Conservation (phyloP, 2,888 invertebrate genomes). For the Psylliodes chrysocephalus region DNA sequence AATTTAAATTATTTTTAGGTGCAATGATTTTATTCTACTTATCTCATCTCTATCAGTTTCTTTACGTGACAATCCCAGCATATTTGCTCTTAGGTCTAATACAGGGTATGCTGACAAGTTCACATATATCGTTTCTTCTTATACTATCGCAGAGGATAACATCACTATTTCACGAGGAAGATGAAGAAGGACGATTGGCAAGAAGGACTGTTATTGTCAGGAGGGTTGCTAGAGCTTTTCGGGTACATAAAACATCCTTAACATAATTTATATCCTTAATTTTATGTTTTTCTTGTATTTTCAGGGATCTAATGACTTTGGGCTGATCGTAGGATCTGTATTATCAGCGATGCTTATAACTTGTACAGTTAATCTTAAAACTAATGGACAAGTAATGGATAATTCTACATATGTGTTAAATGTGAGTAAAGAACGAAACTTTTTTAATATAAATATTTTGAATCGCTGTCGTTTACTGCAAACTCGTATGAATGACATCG, state of each 20-base stretch:
- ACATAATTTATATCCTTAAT: no score
- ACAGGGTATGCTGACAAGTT: slow-evolving; percentile 63
- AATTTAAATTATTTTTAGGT: slow-evolving; percentile 37
- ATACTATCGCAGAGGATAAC: slow-evolving; percentile 63
- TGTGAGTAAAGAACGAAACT: slow-evolving; percentile 5
- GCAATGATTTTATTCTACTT: slow-evolving; percentile 69
- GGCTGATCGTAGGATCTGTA: slow-evolving; percentile 68
- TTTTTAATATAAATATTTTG: no score
- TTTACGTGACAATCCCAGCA: slow-evolving; percentile 69
- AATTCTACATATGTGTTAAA: slow-evolving; percentile 42
- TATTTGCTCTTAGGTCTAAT: slow-evolving; percentile 69
- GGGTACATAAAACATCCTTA: no score
- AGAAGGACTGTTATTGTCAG: slow-evolving; percentile 62
- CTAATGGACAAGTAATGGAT: slow-evolving; percentile 10
- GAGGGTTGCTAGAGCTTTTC: slow-evolving; percentile 67
- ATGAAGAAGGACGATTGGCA: slow-evolving; percentile 58
- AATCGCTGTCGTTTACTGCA: no score
- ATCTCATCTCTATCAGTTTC: slow-evolving; percentile 67
- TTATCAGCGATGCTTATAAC: slow-evolving; percentile 63
- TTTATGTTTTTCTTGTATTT: no score
- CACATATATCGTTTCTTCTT: slow-evolving; percentile 63
- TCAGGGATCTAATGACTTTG: slow-evolving; percentile 69
- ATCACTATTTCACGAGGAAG: slow-evolving; percentile 62
- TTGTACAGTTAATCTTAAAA: slow-evolving; percentile 51
- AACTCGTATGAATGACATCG: no score